phyloP scores from a whole-genome alignment of 2,888 invertebrate genomes.

The Oligia strigilis region DNA sequence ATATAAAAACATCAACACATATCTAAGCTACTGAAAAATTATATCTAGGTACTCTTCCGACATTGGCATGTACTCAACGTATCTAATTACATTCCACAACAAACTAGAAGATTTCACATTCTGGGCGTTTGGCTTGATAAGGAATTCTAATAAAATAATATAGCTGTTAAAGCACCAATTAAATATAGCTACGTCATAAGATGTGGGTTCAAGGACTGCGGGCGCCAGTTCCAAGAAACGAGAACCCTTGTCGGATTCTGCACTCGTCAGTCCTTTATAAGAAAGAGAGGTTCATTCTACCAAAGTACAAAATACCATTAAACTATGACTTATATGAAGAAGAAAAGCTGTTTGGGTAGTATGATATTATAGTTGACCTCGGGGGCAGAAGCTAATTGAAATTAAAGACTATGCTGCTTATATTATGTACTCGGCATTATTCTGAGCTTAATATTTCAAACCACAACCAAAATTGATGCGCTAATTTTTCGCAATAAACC shows the following conservation, averaged over 20 bases:
- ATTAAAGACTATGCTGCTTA: background rate
- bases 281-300: conserved; percentile 24
- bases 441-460: background rate
- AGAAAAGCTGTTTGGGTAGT: background rate
- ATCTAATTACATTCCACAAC: background rate
- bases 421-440: too few species aligned
- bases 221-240: conserved; percentile 29
- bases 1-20: background rate
- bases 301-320: conserved; percentile 28
- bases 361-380: background rate
- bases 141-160: conserved; percentile 10
- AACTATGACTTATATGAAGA: background rate
- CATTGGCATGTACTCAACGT: background rate
- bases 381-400: background rate
- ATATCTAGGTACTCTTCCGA: background rate
- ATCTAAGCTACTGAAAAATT: background rate
- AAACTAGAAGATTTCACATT: background rate
- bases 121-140: background rate
- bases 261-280: conserved; percentile 43
- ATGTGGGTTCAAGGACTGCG: conserved; percentile 42
- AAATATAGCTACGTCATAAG: conserved; percentile 2
- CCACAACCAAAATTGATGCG: background rate
- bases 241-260: conserved; percentile 41
- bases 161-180: conserved; percentile 7
- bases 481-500: background rate